phyloP scores from a whole-genome alignment of 2,113 vertebrate genomes.

The Aphyosemion australe region DNA sequence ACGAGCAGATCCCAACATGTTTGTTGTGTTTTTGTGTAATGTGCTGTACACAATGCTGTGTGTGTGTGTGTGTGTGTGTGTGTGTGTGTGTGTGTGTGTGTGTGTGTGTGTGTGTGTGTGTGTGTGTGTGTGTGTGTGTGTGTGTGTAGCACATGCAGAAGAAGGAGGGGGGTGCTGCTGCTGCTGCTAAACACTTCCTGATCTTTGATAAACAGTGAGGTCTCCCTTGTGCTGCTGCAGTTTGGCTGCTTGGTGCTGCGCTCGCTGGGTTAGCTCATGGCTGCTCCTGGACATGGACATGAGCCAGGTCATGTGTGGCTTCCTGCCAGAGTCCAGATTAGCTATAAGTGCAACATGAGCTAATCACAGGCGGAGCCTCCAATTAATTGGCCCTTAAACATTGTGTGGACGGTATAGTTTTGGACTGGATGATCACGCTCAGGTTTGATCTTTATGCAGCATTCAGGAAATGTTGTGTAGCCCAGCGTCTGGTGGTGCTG shows the following conservation, averaged over 20 bases:
- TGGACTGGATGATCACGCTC: too few species aligned
- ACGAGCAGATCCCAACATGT: too few species aligned
- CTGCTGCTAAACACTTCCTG: slow-evolving; percentile 65
- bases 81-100: slow-evolving; percentile 5
- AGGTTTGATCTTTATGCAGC: too few species aligned
- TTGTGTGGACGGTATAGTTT: slow-evolving; percentile 29
- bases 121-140: slow-evolving; percentile 2
- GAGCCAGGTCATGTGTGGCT: slow-evolving; percentile 73
- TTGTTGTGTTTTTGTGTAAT: neutral
- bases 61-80: slow-evolving; percentile 9
- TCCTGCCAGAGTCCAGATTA: slow-evolving; percentile 73
- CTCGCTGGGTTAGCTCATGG: slow-evolving; percentile 25
- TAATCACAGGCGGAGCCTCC: slow-evolving; percentile 73
- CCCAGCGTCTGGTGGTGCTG: too few species aligned
- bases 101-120: slow-evolving; percentile 32
- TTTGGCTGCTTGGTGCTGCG: slow-evolving; percentile 48
- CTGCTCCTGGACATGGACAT: slow-evolving; percentile 61
- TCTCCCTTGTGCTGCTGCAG: slow-evolving; percentile 60
- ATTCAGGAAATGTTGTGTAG: too few species aligned
- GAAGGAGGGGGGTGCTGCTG: slow-evolving; percentile 24
- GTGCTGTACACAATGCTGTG: slow-evolving; percentile 10
- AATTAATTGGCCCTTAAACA: slow-evolving; percentile 69
- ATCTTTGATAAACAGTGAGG: slow-evolving; percentile 75
- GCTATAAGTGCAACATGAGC: slow-evolving; percentile 73
- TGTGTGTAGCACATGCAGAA: slow-evolving; percentile 15